These are phyloP conservation scores for Mormyrus iriodes DNA, from an alignment of 2,113 vertebrate species.

Conservation along the genomic window DNA sequence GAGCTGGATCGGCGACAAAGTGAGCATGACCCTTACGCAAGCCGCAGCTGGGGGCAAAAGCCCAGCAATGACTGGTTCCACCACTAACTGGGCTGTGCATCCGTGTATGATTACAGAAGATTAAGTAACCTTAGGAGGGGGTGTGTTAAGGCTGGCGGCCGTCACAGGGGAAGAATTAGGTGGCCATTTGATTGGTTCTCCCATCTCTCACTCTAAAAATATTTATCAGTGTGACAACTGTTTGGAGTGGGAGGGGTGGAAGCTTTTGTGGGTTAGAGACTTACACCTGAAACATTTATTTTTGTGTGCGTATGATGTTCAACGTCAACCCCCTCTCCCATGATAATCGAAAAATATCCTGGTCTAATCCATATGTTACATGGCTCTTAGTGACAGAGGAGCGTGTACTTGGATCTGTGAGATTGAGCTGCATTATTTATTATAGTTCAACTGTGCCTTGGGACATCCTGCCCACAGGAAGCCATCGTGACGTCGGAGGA, in stretches of 20 bases:
- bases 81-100: neutral
- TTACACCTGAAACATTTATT: neutral
- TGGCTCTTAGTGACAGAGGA: neutral
- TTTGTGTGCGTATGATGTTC: neutral
- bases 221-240: neutral
- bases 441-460: neutral
- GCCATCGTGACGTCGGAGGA: constrained; percentile 94
- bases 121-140: neutral
- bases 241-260: neutral
- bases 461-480: constrained; percentile 60
- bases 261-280: neutral
- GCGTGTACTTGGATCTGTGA: neutral
- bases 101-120: neutral
- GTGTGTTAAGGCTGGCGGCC: neutral
- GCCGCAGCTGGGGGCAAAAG: neutral
- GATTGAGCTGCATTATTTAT: neutral
- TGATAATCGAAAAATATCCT: neutral
- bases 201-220: neutral
- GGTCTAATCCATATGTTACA: neutral
- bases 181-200: neutral
- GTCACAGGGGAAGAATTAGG: neutral
- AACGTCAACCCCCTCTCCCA: neutral
- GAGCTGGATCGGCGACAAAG: constrained; percentile 99
- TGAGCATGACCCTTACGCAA: neutral
- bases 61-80: neutral